Evolutionary conservation across 1,140 invertebrate genomes (phyloP), one percentile per base, ranked within the genome.

Genomic region (Apis florea): DNA sequence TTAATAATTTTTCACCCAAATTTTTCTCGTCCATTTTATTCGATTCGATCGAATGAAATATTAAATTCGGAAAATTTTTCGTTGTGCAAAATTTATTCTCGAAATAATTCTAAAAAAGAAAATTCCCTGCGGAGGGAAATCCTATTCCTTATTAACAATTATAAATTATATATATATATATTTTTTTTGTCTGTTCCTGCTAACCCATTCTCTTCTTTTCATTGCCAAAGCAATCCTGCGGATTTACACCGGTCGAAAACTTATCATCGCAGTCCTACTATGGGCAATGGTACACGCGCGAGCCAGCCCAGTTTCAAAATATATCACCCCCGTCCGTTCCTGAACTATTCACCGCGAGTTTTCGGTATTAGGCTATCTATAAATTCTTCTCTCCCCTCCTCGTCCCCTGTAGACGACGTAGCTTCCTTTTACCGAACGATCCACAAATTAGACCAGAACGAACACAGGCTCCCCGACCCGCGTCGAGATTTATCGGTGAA

Each of bases 281-380:
- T 61, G 69, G 72, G 40, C 59, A 47, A 17, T 49, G 56, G 47
- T 79, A 63, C 59, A 68, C 70, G 26, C 70, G 70, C 70, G 53
- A 64, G 63, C 49, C 40, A 51, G 77, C 67, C 75, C 79, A 88
- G 81, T 82, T 59, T 1, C 10, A 64, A 66, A 89, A 89, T 89
- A 86, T 89, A 89, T 78, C 71, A 72, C n/a, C 63, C 26, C 11
- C 24, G 12, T 0, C 17, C 54, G 64, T 67, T 86, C 73, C 40
- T 69, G 11, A 83, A 89, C 88, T 82, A 87, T 89, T 85, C 88
- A 82, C 85, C 40, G 72, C 64, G 83, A 85, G 83, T 89, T 89
- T 84, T 89, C 88, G 83, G 83, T 87, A 89, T 89, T 87, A 89
- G 83, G 68, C 71, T 77, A 82, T 85, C 87, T 83, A 89, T 89